Percentiles rank a stretch among this genome's conserved stretches.
phyloP scores from a whole-genome alignment of 1,140 invertebrate species.

The Drosophila yakuba region DNA sequence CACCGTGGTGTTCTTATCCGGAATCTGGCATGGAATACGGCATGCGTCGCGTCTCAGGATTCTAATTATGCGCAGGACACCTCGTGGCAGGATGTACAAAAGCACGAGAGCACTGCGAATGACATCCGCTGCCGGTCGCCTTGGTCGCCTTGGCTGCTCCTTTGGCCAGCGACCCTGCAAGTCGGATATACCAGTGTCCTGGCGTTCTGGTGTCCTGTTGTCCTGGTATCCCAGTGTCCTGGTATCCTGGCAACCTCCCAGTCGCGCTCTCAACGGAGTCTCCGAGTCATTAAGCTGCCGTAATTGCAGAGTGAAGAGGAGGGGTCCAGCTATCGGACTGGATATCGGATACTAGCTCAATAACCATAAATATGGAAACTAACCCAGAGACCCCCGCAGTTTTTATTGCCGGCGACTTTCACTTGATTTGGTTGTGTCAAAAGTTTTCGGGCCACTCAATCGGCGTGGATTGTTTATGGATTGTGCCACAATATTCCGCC shows the following conservation, averaged over 20 bases:
- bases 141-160: slow-evolving; percentile 61
- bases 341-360: slow-evolving; percentile 35
- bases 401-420: slow-evolving; percentile 72
- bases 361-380: slow-evolving; percentile 68
- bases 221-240: neutral
- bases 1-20: slow-evolving; percentile 79
- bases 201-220: too few relatives aligned
- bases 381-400: slow-evolving; percentile 45
- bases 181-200: neutral
- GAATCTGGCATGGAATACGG: slow-evolving; percentile 71
- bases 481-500: slow-evolving; percentile 7
- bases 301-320: slow-evolving; percentile 54
- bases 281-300: slow-evolving; percentile 75
- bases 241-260: slow-evolving; percentile 45
- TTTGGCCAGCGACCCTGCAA: slow-evolving; percentile 18
- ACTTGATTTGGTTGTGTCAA: slow-evolving; percentile 75
- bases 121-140: slow-evolving; percentile 77
- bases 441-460: slow-evolving; percentile 57
- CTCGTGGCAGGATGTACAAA: slow-evolving; percentile 61
- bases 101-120: slow-evolving; percentile 64
- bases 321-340: slow-evolving; percentile 39
- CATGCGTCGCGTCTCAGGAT: slow-evolving; percentile 69
- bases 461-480: slow-evolving; percentile 50
- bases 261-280: slow-evolving; percentile 19
- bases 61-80: slow-evolving; percentile 73